phyloP scores from a whole-genome alignment of 2,113 vertebrate genomes.

The Laticauda colubrina region DNA sequence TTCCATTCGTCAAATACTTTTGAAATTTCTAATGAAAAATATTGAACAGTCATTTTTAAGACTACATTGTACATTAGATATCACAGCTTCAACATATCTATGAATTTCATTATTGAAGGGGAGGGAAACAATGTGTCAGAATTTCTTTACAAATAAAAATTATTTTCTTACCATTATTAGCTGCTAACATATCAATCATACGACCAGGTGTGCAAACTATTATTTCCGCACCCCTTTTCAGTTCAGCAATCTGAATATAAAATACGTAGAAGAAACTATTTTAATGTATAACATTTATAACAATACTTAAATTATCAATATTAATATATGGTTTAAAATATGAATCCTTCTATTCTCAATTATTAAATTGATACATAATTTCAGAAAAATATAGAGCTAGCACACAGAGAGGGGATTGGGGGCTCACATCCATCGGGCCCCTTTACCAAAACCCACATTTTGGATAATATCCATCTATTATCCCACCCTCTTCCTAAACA shows the following conservation, averaged over 20 bases:
- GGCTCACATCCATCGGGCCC: background rate
- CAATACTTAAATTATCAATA: background rate
- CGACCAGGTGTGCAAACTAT: slow-evolving; percentile 98
- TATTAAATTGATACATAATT: background rate
- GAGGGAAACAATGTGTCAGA: slow-evolving; percentile 48
- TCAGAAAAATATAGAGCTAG: background rate
- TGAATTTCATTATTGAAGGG: slow-evolving; percentile 41
- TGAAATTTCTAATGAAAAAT: background rate
- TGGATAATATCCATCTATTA: background rate
- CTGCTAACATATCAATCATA: slow-evolving; percentile 99
- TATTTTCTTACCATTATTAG: slow-evolving; percentile 92
- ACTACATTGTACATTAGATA: slow-evolving; percentile 28
- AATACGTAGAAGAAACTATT: slow-evolving; percentile 37
- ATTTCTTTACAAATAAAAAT: slow-evolving; percentile 59
- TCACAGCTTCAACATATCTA: slow-evolving; percentile 73
- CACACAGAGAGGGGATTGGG: background rate
- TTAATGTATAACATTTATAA: background rate
- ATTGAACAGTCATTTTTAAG: slow-evolving; percentile 31
- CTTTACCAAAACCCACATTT: background rate
- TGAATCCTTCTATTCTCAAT: background rate
- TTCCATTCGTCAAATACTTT: slow-evolving; percentile 42
- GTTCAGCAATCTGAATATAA: slow-evolving; percentile 89
- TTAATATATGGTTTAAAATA: background rate
- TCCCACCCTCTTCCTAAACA: background rate
- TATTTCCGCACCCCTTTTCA: slow-evolving; percentile 99